Conservation (phyloP, 2,113 vertebrate species). For the Cynoglossus semilaevis region DNA sequence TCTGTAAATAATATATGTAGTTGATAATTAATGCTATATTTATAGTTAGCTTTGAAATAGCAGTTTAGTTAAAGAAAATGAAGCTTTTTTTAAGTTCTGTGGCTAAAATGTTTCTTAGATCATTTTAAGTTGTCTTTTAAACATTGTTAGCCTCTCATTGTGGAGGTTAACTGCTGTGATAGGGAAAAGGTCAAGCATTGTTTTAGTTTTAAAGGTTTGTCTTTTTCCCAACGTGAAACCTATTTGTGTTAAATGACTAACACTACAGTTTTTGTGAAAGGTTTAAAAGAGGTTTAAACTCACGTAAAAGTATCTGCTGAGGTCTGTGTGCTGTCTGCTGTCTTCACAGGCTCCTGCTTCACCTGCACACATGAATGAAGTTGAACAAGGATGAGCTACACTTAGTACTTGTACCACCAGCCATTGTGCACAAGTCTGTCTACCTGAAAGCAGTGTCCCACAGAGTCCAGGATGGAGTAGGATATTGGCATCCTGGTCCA, state of each 20-base stretch:
- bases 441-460: constrained; percentile 86
- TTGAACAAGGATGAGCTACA: neutral
- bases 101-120: too few species aligned
- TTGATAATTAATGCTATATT: too few species aligned
- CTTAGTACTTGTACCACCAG: neutral
- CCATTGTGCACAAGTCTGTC: neutral
- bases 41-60: too few species aligned
- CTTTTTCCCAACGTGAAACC: too few species aligned
- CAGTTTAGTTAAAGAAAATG: too few species aligned
- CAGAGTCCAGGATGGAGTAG: constrained; percentile 78
- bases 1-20: too few species aligned
- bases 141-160: too few species aligned
- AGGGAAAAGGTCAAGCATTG: too few species aligned
- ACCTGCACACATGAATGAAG: constrained; percentile 37
- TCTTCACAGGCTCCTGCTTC: constrained; percentile 33
- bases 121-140: too few species aligned
- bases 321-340: constrained; percentile 34
- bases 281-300: neutral
- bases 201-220: too few species aligned
- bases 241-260: neutral
- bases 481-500: constrained; percentile 83
- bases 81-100: too few species aligned
- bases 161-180: too few species aligned
- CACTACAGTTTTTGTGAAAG: neutral
- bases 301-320: constrained; percentile 51